Conservation (phyloP, 1,140 invertebrate genomes). For the Scaptomyza hsui region DNA sequence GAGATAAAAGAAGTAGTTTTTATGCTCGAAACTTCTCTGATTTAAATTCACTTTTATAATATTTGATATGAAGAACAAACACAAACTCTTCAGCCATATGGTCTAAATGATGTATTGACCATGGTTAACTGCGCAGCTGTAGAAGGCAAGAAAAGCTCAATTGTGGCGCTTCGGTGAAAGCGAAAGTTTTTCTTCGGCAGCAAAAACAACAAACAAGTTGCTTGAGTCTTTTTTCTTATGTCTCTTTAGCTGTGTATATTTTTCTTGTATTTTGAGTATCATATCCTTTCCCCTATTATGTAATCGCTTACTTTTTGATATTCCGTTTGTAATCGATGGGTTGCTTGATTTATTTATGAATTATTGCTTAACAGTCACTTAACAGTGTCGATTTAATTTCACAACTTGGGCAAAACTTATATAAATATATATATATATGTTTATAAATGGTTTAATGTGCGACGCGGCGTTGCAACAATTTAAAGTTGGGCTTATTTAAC, state of each 20-base stretch:
- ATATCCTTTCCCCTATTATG: slow-evolving; percentile 48
- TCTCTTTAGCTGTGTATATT: too few relatives aligned
- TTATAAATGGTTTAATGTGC: slow-evolving; percentile 25
- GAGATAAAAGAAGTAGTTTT: too few relatives aligned
- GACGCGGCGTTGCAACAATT: slow-evolving; percentile 40
- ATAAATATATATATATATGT: slow-evolving; percentile 24
- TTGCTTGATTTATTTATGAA: neutral
- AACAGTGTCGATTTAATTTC: slow-evolving; percentile 27
- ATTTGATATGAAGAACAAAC: neutral
- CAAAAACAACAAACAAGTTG: slow-evolving; percentile 11
- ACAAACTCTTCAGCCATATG: neutral
- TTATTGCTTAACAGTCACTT: neutral
- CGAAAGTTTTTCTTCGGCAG: slow-evolving; percentile 70
- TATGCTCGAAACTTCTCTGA: too few relatives aligned
- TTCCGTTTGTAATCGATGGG: slow-evolving; percentile 16
- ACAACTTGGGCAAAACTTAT: slow-evolving; percentile 48
- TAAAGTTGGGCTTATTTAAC: neutral
- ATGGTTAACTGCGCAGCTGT: neutral
- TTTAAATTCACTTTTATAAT: too few relatives aligned
- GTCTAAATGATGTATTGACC: neutral
- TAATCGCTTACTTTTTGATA: slow-evolving; percentile 39
- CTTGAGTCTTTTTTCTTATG: slow-evolving; percentile 25
- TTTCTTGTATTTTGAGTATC: neutral
- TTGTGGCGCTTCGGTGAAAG: slow-evolving; percentile 62
- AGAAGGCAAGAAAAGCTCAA: slow-evolving; percentile 32